Conservation (phyloP, 2,797 vertebrate genomes). For the Cygnus olor region DNA sequence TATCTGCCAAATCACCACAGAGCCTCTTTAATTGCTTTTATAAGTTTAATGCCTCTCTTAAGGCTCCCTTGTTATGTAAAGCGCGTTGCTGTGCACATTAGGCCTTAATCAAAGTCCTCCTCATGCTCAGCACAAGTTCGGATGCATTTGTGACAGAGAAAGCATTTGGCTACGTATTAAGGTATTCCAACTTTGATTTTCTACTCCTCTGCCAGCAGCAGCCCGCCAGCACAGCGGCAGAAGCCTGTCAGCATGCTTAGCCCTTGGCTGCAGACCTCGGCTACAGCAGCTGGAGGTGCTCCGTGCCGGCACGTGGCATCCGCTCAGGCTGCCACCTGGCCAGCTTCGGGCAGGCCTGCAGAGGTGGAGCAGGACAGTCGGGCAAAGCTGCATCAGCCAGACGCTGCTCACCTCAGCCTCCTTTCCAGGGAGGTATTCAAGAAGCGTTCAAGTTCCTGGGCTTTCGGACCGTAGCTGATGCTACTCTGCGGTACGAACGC, state of each 20-base stretch:
- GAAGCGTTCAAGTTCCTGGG: neutral
- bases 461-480: neutral
- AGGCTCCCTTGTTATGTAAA: neutral
- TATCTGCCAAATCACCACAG: slow-evolving; percentile 35
- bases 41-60: neutral
- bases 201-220: neutral
- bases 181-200: neutral
- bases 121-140: neutral
- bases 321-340: neutral
- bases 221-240: neutral
- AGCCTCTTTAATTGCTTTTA: neutral
- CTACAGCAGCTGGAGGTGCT: neutral
- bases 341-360: accelerated
- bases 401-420: neutral
- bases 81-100: neutral
- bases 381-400: neutral
- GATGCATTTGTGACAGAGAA: neutral
- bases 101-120: neutral
- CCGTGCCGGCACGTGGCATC: neutral
- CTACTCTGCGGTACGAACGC: neutral
- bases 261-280: neutral
- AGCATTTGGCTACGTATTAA: neutral
- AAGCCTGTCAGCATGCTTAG: neutral
- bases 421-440: neutral
- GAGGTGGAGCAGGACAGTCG: neutral